Evolutionary conservation across 2,888 invertebrate species (phyloP).

Genomic region (Rhogogaster chlorosoma): DNA sequence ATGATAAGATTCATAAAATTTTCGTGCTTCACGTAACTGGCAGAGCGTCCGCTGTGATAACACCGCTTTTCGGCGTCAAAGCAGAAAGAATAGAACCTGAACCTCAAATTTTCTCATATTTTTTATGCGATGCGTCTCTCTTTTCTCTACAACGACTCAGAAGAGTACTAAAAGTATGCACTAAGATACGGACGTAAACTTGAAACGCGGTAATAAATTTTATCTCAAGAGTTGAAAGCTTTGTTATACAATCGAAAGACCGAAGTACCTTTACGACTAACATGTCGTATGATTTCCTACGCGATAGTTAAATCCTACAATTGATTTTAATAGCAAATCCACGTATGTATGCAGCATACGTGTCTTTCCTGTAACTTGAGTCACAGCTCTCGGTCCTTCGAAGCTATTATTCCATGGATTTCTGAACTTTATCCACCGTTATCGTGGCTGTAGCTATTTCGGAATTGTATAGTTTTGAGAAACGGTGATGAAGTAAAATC

Average conservation of each 20-base stretch:
- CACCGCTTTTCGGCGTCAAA: not conserved
- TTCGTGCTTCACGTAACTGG: not conserved
- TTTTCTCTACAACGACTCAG: not conserved
- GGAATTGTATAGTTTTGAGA: not conserved
- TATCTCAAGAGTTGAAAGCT: conserved; percentile 15
- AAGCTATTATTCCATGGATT: not conserved
- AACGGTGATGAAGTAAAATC: not conserved
- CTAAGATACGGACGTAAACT: conserved; percentile 9
- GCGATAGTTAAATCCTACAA: conserved; percentile 12
- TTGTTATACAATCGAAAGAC: conserved; percentile 3
- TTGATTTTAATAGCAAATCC: conserved; percentile 29
- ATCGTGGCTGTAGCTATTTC: not conserved
- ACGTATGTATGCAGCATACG: not conserved
- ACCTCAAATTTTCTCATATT: conserved; percentile 6
- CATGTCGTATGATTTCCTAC: conserved; percentile 55
- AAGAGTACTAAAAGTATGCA: conserved; percentile 25
- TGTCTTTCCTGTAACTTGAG: not conserved
- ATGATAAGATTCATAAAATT: conserved; percentile 42
- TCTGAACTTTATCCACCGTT: not conserved
- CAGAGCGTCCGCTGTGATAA: not conserved
- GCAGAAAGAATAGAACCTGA: not conserved
- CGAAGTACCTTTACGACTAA: conserved; percentile 38
- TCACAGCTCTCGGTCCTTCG: not conserved
- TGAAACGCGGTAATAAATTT: conserved; percentile 3
- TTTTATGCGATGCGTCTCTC: not conserved